These are phyloP conservation scores for Aphelenchoides fujianensis DNA, from an alignment of 1,140 invertebrate species.

Conservation along the genomic window DNA sequence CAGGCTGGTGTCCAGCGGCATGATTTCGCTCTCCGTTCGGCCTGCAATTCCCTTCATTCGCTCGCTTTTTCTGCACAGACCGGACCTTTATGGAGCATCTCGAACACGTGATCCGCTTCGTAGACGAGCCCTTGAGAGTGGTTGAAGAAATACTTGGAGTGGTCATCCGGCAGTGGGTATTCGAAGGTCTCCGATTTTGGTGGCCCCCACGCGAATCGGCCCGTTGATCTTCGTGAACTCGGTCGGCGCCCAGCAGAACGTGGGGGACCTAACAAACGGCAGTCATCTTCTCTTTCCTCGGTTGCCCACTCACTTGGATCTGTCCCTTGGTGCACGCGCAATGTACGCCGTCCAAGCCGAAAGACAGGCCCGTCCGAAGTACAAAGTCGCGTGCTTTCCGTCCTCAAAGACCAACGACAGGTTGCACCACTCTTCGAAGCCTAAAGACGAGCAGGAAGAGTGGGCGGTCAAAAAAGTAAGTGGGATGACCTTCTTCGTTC, in stretches of 20 bases:
- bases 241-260: constrained; percentile 17
- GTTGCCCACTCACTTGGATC: constrained; percentile 20
- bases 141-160: background rate
- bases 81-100: constrained; percentile 17
- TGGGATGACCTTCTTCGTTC: constrained; percentile 4
- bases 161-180: background rate
- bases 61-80: background rate
- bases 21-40: constrained; percentile 18
- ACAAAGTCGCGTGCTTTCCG: constrained; percentile 10
- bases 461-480: too few species aligned
- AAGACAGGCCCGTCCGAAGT: background rate
- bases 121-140: constrained; percentile 14
- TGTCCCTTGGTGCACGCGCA: background rate
- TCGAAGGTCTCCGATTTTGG: constrained; percentile 12
- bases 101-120: constrained; percentile 27
- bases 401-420: constrained; percentile 5
- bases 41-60: constrained; percentile 16
- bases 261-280: constrained; percentile 19
- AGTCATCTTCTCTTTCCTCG: constrained; percentile 17
- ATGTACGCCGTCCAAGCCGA: background rate
- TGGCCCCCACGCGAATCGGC: background rate
- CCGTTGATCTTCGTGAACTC: background rate
- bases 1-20: constrained; percentile 17
- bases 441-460: constrained; percentile 7
- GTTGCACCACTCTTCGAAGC: constrained; percentile 16